phyloP scores from a whole-genome alignment of 2,113 vertebrate genomes.

The Litocranius walleri region DNA sequence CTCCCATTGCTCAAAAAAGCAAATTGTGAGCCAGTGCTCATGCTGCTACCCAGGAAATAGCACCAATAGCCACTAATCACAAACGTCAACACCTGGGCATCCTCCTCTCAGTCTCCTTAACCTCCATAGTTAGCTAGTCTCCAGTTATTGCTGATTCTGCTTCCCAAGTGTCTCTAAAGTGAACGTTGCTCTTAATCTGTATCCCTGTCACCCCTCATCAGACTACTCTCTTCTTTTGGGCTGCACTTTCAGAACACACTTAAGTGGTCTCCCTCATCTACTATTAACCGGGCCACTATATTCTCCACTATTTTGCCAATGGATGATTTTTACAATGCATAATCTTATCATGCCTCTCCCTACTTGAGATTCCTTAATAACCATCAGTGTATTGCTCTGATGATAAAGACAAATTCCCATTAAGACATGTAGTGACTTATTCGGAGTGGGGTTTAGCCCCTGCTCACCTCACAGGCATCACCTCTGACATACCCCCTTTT shows the following conservation, averaged over 20 bases:
- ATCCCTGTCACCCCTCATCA: background rate
- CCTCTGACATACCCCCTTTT: background rate
- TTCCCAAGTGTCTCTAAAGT: background rate
- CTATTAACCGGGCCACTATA: background rate
- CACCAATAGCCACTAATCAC: background rate
- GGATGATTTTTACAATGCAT: background rate
- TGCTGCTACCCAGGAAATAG: background rate
- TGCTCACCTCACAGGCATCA: background rate
- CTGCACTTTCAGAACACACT: background rate
- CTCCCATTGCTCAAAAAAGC: background rate
- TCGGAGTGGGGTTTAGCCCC: background rate
- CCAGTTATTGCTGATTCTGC: background rate
- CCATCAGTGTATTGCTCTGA: background rate
- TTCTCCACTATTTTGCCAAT: background rate
- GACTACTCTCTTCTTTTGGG: background rate
- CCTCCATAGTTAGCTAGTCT: background rate
- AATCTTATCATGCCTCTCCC: background rate
- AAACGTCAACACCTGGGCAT: background rate
- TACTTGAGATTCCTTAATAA: background rate
- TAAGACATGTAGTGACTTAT: background rate
- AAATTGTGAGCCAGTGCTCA: background rate
- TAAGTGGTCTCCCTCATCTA: background rate
- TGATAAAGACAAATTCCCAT: background rate
- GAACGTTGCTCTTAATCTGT: background rate
- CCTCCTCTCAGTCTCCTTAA: background rate